Evolutionary conservation across 2,888 invertebrate species (phyloP).

Genomic region (Diplazon laetatorius): DNA sequence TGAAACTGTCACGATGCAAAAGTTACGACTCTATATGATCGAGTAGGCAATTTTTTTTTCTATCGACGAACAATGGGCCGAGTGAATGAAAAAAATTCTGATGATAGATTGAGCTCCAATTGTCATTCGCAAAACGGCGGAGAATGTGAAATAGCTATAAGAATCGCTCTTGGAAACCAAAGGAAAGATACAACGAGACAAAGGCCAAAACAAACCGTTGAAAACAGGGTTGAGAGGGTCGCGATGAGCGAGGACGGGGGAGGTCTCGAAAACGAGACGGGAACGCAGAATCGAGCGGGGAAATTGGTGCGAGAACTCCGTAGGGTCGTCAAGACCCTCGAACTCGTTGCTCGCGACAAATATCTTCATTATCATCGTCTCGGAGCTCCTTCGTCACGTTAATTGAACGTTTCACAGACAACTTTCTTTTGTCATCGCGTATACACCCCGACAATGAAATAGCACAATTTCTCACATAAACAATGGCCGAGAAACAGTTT

Average conservation of each 20-base stretch:
- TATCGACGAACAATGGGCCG: too few species aligned
- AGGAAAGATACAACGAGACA: not conserved
- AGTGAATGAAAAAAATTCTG: too few species aligned
- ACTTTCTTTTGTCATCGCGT: not conserved
- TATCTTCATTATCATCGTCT: constrained; percentile 7
- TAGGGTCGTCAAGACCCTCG: not conserved
- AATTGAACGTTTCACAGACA: not conserved
- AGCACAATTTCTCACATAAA: not conserved
- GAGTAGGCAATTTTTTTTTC: too few species aligned
- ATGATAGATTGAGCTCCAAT: not conserved
- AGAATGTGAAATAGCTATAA: not conserved
- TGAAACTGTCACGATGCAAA: too few species aligned
- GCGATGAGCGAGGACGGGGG: not conserved
- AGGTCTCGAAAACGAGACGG: not conserved
- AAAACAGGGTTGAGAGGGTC: not conserved
- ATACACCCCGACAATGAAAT: not conserved
- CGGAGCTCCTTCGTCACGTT: not conserved
- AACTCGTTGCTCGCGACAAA: not conserved
- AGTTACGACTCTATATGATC: too few species aligned
- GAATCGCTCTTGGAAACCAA: not conserved
- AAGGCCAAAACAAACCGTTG: not conserved
- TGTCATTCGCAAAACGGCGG: not conserved
- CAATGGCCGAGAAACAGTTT: not conserved
- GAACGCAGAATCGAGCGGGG: not conserved
- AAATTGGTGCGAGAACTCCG: not conserved